Conservation (phyloP, 2,797 vertebrate species). For the Natrix natrix region DNA sequence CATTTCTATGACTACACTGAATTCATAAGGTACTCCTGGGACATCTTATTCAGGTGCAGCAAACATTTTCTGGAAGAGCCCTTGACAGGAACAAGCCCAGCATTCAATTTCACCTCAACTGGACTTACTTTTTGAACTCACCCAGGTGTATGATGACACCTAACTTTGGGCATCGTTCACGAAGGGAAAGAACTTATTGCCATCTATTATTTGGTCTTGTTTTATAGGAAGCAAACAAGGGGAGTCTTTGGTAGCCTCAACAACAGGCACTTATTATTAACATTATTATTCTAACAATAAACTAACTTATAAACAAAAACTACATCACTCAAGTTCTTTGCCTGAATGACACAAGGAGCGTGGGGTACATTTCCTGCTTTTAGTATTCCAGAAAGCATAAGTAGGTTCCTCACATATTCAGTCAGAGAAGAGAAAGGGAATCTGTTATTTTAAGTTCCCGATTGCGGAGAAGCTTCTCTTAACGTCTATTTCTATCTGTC, state of each 20-base stretch:
- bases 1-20: neutral
- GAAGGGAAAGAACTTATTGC: neutral
- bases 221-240: neutral
- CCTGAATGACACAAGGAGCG: neutral
- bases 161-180: neutral
- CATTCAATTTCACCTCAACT: neutral
- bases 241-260: neutral
- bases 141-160: neutral
- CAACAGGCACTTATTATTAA: neutral
- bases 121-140: neutral
- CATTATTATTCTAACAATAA: neutral
- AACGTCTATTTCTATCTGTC: neutral
- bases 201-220: neutral
- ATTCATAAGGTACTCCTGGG: constrained; percentile 47
- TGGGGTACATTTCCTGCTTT: neutral
- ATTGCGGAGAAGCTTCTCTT: neutral
- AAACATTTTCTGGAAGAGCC: neutral
- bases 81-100: neutral
- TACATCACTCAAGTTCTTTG: too few relatives aligned
- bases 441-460: neutral
- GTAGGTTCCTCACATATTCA: neutral
- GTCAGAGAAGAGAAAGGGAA: neutral
- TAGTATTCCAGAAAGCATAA: neutral
- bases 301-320: neutral
- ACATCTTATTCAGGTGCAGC: neutral